Evolutionary conservation across 2,797 vertebrate species (phyloP).

Genomic region (Notoglanidium macrostoma): DNA sequence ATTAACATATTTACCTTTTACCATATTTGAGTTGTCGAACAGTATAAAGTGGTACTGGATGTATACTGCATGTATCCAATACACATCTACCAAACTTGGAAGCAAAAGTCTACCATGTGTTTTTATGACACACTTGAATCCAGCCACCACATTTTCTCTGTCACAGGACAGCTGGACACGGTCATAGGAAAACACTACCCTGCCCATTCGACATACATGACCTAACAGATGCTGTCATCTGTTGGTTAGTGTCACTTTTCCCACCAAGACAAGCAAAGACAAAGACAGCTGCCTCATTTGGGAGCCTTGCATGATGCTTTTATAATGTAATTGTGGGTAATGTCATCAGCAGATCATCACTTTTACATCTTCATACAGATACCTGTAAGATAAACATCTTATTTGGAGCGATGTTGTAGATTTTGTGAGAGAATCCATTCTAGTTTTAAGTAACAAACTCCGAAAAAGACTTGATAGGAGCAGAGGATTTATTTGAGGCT

Average conservation of each 20-base stretch:
- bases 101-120: background rate
- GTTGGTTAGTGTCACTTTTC: background rate
- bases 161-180: background rate
- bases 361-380: background rate
- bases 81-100: background rate
- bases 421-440: background rate
- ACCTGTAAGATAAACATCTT: background rate
- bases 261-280: constrained; percentile 4
- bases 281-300: background rate
- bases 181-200: background rate
- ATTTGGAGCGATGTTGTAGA: background rate
- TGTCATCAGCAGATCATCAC: background rate
- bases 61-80: background rate
- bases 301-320: background rate
- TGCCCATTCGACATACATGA: background rate
- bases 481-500: background rate
- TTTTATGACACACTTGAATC: background rate
- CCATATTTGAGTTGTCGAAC: background rate
- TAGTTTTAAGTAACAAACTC: background rate
- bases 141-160: background rate
- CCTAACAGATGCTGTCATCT: background rate
- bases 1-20: background rate
- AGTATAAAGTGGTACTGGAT: background rate
- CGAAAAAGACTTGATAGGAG: background rate
- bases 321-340: background rate